Evolutionary conservation across 2,113 vertebrate species (phyloP).

Genomic region (Brienomyrus longianalis): DNA sequence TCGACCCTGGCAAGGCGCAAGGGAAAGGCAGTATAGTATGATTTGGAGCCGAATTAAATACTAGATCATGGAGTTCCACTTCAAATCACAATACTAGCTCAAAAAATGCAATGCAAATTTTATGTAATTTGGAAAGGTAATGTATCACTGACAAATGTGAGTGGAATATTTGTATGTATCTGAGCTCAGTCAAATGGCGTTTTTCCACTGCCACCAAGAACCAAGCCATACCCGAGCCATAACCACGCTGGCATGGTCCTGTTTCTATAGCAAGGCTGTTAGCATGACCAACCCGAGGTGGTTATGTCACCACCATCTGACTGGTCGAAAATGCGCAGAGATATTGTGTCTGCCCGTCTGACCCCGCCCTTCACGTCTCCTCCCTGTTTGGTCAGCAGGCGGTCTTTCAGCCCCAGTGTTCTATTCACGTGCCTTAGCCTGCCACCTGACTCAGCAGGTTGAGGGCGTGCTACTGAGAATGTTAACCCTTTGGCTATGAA

Average conservation of each 20-base stretch:
- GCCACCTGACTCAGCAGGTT: too few relatives aligned
- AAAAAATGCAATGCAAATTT: neutral
- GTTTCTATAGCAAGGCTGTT: neutral
- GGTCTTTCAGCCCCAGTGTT: too few relatives aligned
- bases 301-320: neutral
- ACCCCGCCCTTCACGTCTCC: too few relatives aligned
- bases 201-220: neutral
- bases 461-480: too few relatives aligned
- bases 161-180: neutral
- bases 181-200: neutral
- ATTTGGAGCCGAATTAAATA: neutral
- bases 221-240: neutral
- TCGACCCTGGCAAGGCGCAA: too few relatives aligned
- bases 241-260: neutral
- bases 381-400: too few relatives aligned
- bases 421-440: too few relatives aligned
- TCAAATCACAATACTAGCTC: neutral
- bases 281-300: neutral
- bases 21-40: too few relatives aligned
- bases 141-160: neutral
- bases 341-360: too few relatives aligned
- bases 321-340: neutral
- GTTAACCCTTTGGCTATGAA: too few relatives aligned
- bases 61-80: neutral
- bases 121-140: neutral